These are phyloP conservation scores for Aegypius monachus DNA, from an alignment of 2,113 vertebrate species.

Conservation along the genomic window DNA sequence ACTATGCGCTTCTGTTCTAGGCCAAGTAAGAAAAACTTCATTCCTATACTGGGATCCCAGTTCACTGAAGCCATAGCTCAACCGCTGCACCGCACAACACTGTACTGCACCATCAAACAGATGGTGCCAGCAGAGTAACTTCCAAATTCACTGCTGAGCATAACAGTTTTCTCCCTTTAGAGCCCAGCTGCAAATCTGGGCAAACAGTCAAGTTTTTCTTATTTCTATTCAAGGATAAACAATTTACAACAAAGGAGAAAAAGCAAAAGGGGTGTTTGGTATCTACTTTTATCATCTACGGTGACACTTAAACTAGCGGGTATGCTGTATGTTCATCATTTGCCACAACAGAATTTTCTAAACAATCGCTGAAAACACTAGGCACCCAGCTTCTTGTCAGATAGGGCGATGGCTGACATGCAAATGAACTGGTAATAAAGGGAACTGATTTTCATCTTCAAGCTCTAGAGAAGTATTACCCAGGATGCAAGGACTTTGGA, in stretches of 20 bases:
- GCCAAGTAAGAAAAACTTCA: not conserved
- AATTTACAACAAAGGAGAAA: not conserved
- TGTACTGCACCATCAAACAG: not conserved
- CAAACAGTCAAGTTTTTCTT: constrained; percentile 26
- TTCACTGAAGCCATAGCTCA: not conserved
- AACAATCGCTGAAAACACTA: not conserved
- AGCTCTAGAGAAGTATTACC: not conserved
- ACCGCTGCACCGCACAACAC: not conserved
- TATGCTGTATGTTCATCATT: not conserved
- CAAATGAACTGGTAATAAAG: not conserved
- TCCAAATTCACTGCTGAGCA: not conserved
- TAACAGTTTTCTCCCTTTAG: constrained; percentile 3
- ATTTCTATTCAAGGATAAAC: constrained; percentile 12
- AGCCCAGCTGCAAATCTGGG: constrained; percentile 41
- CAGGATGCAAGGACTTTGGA: not conserved
- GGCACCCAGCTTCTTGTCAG: not conserved
- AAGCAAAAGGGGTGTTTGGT: not conserved
- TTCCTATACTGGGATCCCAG: not conserved
- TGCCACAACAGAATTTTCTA: not conserved
- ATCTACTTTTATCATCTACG: not conserved
- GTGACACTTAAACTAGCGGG: not conserved
- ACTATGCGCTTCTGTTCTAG: not conserved
- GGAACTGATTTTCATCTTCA: not conserved
- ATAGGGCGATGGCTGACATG: not conserved
- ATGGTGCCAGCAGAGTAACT: not conserved